Evolutionary conservation across 2,797 vertebrate genomes (phyloP).

Genomic region (Eptatretus atami): DNA sequence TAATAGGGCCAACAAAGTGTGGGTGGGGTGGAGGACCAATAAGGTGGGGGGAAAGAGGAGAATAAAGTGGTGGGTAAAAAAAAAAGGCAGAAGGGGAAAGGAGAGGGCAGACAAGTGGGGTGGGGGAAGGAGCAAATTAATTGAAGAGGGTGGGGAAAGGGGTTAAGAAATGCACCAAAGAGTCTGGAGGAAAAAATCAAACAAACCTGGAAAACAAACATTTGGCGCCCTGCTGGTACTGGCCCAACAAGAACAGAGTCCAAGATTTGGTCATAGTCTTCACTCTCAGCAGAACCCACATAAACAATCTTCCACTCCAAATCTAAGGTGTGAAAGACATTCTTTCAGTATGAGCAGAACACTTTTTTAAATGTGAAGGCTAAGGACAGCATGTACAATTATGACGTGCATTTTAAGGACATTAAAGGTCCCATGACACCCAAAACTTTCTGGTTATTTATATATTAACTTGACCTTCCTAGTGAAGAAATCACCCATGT

Average conservation of each 20-base stretch:
- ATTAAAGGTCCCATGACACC: too few species aligned
- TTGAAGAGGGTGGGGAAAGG: not conserved
- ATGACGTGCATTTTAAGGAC: too few species aligned
- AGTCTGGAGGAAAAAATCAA: not conserved
- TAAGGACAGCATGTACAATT: too few species aligned
- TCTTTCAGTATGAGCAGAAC: too few species aligned
- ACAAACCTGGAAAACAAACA: conserved; percentile 59
- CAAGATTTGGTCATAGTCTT: conserved; percentile 45
- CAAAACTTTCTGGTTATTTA: too few species aligned
- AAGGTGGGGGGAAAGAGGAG: too few species aligned
- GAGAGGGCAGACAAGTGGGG: not conserved
- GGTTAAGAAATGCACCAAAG: not conserved
- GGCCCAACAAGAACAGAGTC: conserved; percentile 53
- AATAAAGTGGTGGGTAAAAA: too few species aligned
- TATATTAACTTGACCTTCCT: too few species aligned
- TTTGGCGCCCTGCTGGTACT: conserved; percentile 48
- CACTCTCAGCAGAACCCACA: conserved; percentile 57
- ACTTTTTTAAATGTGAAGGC: too few species aligned
- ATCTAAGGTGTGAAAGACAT: conserved; percentile 17
- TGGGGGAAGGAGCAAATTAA: not conserved
- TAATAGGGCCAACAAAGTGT: not conserved
- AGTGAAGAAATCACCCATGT: too few species aligned
- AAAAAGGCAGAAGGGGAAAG: not conserved
- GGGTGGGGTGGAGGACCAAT: too few species aligned
- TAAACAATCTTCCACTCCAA: conserved; percentile 69